Evolutionary conservation across 2,113 vertebrate genomes (phyloP).

Genomic region (Dinomys branickii): DNA sequence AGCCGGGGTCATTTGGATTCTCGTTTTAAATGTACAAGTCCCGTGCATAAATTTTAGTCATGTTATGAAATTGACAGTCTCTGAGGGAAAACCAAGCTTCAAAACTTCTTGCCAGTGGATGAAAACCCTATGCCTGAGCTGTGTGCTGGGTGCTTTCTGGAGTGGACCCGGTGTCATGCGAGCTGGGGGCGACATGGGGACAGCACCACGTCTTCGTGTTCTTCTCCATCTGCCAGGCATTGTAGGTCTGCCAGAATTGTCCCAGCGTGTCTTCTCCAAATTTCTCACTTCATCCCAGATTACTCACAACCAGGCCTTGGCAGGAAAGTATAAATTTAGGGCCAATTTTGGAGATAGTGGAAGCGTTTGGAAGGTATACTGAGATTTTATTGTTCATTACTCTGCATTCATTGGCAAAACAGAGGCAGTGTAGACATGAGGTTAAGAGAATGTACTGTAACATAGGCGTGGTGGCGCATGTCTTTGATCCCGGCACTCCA

Average conservation of each 20-base stretch:
- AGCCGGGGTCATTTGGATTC: neutral
- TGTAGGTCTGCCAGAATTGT: neutral
- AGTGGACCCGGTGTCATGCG: neutral
- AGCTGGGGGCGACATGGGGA: neutral
- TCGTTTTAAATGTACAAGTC: neutral
- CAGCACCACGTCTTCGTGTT: neutral
- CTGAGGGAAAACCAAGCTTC: conserved; percentile 25
- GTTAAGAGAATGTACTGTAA: neutral
- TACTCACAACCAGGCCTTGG: neutral
- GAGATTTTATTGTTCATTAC: neutral
- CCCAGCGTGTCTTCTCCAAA: conserved; percentile 1
- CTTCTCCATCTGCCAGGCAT: conserved; percentile 20
- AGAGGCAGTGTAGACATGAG: neutral
- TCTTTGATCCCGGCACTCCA: too few species aligned
- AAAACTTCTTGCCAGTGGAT: neutral
- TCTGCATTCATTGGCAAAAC: neutral
- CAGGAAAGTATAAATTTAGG: neutral
- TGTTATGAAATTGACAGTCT: neutral
- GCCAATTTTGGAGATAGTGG: conserved; percentile 16
- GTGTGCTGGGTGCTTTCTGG: neutral
- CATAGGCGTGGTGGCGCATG: too few species aligned
- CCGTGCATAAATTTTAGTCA: neutral
- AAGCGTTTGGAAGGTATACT: neutral
- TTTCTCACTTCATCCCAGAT: conserved; percentile 32
- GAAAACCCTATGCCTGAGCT: neutral